Evolutionary conservation across 2,797 vertebrate species (phyloP).

Genomic region (Betta splendens): DNA sequence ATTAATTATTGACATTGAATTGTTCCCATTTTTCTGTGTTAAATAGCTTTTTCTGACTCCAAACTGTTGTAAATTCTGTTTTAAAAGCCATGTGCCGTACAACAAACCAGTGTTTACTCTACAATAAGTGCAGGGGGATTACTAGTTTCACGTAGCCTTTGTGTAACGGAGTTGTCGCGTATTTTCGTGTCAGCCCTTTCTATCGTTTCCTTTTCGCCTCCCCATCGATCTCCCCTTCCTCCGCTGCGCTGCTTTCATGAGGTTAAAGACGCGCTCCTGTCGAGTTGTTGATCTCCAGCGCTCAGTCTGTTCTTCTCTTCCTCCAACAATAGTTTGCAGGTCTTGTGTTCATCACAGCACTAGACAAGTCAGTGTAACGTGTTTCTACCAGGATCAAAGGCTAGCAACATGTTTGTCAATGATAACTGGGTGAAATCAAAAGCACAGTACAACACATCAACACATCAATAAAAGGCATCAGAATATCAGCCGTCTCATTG

Average conservation of each 20-base stretch:
- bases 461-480: constrained; percentile 22
- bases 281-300: constrained; percentile 47
- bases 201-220: constrained; percentile 31
- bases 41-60: background rate
- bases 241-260: constrained; percentile 31
- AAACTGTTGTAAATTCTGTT: no score
- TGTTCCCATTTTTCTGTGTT: background rate
- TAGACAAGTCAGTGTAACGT: constrained; percentile 8
- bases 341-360: constrained; percentile 32
- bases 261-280: constrained; percentile 39
- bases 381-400: constrained; percentile 22
- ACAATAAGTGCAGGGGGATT: background rate
- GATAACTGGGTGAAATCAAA: constrained; percentile 33
- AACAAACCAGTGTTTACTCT: constrained; percentile 13
- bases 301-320: constrained; percentile 29
- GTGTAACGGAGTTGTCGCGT: constrained; percentile 26
- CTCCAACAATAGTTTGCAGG: constrained; percentile 41
- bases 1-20: constrained; percentile 27
- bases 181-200: constrained; percentile 31
- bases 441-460: constrained; percentile 17
- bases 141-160: constrained; percentile 9
- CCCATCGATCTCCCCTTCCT: constrained; percentile 28
- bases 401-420: constrained; percentile 6
- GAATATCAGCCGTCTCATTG: constrained; percentile 22
- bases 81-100: background rate